These are phyloP conservation scores for Hylaea fasciaria DNA, from an alignment of 2,888 invertebrate genomes.

Conservation along the genomic window DNA sequence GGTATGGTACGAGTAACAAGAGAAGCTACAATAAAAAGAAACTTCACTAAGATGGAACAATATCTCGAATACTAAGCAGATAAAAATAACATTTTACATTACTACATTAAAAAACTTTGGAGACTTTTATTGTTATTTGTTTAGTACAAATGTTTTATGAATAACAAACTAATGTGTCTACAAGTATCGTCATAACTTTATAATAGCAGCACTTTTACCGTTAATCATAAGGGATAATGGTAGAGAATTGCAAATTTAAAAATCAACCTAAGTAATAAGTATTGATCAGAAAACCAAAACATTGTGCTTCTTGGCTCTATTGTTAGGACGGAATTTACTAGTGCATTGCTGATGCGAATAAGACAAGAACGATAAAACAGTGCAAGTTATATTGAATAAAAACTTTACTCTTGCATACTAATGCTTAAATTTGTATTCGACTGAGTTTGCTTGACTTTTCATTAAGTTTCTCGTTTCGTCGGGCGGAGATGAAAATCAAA, in stretches of 20 bases:
- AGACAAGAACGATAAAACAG: constrained; percentile 77
- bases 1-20: constrained; percentile 33
- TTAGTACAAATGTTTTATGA: constrained; percentile 22
- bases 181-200: constrained; percentile 23
- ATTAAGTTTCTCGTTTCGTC: constrained; percentile 78
- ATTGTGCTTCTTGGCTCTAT: neutral
- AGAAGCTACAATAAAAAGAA: constrained; percentile 32
- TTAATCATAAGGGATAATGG: constrained; percentile 14
- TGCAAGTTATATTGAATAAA: constrained; percentile 82
- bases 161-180: constrained; percentile 30
- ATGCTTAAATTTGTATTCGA: constrained; percentile 82
- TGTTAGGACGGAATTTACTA: constrained; percentile 55
- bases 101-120: constrained; percentile 30
- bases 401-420: constrained; percentile 83
- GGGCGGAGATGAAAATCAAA: constrained; percentile 78
- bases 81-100: constrained; percentile 31
- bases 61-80: constrained; percentile 35
- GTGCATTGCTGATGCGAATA: constrained; percentile 70
- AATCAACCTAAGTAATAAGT: too few species aligned
- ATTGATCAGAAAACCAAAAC: constrained; percentile 29
- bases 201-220: constrained; percentile 10
- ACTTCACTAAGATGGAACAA: constrained; percentile 33
- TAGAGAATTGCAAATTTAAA: constrained; percentile 49
- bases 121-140: constrained; percentile 31
- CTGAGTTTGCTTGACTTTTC: constrained; percentile 82